Evolutionary conservation across 2,797 vertebrate genomes (phyloP).

Genomic region (Poecilia picta): DNA sequence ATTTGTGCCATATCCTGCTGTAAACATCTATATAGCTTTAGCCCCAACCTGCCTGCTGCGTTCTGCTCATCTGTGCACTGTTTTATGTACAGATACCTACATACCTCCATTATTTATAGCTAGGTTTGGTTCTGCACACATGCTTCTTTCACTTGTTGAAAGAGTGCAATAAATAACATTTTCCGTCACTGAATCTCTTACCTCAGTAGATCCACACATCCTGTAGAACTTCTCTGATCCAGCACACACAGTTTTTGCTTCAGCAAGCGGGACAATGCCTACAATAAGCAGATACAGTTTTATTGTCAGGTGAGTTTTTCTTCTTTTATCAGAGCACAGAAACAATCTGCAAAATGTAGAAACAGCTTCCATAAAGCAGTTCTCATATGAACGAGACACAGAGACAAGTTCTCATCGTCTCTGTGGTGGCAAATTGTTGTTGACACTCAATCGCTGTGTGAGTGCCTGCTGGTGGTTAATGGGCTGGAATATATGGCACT

Average conservation of each 20-base stretch:
- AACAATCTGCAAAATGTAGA: not conserved
- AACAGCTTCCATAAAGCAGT: not conserved
- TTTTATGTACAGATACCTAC: no score
- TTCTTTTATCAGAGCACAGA: not conserved
- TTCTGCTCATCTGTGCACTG: no score
- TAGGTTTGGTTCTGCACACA: not conserved
- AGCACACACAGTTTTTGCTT: conserved; percentile 92
- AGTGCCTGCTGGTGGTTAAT: conserved; percentile 35
- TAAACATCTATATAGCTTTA: no score
- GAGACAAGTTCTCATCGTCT: not conserved
- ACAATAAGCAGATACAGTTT: conserved; percentile 31
- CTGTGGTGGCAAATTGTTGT: conserved; percentile 20
- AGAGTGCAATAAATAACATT: not conserved
- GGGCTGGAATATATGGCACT: conserved; percentile 36
- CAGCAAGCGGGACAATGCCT: conserved; percentile 94
- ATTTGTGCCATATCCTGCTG: no score
- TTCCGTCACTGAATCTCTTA: conserved; percentile 44
- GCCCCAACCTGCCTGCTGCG: no score
- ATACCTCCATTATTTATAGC: not conserved
- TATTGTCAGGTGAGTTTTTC: not conserved
- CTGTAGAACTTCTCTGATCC: conserved; percentile 92
- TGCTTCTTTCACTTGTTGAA: not conserved
- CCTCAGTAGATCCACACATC: conserved; percentile 97
- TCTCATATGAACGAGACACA: not conserved
- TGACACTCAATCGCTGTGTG: conserved; percentile 30